Conservation (phyloP, 2,797 vertebrate genomes). For the Calcarius lapponicus region DNA sequence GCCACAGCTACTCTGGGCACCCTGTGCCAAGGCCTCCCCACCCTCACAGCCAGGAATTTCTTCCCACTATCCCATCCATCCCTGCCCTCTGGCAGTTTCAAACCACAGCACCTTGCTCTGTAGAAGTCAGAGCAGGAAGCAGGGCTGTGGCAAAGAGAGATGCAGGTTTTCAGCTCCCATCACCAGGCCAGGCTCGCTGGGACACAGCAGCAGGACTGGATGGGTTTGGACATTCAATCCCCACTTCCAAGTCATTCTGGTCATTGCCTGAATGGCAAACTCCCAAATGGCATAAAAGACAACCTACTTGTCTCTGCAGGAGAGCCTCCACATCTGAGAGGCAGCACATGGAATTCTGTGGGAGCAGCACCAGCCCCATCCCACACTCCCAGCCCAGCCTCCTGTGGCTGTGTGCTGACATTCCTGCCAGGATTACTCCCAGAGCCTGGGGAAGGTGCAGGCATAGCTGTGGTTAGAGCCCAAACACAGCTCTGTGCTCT, state of each 20-base stretch:
- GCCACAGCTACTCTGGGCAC: not conserved
- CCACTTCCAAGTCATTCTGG: not conserved
- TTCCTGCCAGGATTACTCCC: not conserved
- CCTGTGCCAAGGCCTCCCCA: fast-evolving
- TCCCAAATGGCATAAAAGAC: not conserved
- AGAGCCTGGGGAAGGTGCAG: not conserved
- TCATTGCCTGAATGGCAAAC: not conserved
- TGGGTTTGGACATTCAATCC: not conserved
- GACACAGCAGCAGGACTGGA: not conserved
- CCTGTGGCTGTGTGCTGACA: not conserved
- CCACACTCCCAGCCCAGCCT: not conserved
- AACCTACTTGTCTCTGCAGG: not conserved
- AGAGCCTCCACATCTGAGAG: not conserved
- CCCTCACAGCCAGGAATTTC: not conserved
- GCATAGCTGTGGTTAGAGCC: not conserved
- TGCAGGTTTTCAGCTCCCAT: not conserved
- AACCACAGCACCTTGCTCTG: not conserved
- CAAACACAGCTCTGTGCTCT: not conserved
- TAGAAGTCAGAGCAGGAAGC: not conserved
- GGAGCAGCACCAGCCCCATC: not conserved
- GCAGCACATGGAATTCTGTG: not conserved
- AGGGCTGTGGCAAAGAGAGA: not conserved
- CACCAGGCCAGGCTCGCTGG: fast-evolving
- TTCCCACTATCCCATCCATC: not conserved
- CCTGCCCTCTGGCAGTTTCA: not conserved